Percentiles rank a stretch among this genome's conserved stretches.
Conservation (phyloP, 2,888 invertebrate species). For the Rhamnusium bicolor region DNA sequence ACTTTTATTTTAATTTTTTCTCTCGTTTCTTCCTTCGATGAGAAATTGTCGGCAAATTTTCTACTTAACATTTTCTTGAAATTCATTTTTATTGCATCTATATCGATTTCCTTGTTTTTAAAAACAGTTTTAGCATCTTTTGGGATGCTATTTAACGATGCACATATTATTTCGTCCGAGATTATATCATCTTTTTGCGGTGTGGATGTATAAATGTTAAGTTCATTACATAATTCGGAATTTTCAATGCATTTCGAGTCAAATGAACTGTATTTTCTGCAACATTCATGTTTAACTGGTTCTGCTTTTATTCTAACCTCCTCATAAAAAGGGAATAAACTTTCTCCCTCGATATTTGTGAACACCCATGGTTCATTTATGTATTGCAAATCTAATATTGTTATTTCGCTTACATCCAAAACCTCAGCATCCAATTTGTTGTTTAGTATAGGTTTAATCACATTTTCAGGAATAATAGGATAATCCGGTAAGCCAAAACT, state of each 20-base stretch:
- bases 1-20: slow-evolving; percentile 28
- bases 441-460: slow-evolving; percentile 36
- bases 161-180: slow-evolving; percentile 13
- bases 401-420: slow-evolving; percentile 52
- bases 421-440: slow-evolving; percentile 49
- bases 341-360: slow-evolving; percentile 35
- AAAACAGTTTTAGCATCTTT: slow-evolving; percentile 20
- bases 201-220: slow-evolving; percentile 41
- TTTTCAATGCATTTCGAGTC: slow-evolving; percentile 14
- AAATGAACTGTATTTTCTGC: slow-evolving; percentile 23
- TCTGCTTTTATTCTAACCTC: slow-evolving; percentile 36
- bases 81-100: slow-evolving; percentile 39
- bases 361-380: slow-evolving; percentile 49
- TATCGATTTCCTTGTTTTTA: slow-evolving; percentile 40
- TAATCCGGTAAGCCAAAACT: slow-evolving; percentile 64
- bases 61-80: slow-evolving; percentile 39
- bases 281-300: slow-evolving; percentile 34
- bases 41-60: background rate
- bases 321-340: slow-evolving; percentile 29
- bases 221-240: slow-evolving; percentile 17
- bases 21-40: background rate
- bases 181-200: slow-evolving; percentile 31
- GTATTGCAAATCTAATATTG: slow-evolving; percentile 44
- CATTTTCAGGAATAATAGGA: slow-evolving; percentile 57
- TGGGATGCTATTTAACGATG: slow-evolving; percentile 22